These are phyloP conservation scores for Drosophila trapezifrons DNA, from an alignment of 1,140 invertebrate species.

Conservation along the genomic window DNA sequence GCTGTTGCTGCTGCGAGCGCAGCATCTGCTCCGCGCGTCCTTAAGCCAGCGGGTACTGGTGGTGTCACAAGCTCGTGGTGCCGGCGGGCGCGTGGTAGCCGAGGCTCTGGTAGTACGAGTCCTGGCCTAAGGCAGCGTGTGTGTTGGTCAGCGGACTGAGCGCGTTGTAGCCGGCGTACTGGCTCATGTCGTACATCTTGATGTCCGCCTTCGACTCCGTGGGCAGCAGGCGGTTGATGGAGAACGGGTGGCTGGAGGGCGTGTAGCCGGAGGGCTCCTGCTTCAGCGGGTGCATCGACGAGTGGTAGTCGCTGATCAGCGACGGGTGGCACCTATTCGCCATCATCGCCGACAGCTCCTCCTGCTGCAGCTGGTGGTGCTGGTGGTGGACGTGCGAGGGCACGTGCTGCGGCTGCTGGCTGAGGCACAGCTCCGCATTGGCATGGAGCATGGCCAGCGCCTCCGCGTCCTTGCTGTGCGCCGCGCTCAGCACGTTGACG, in stretches of 20 bases:
- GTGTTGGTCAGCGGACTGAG: slow-evolving; percentile 87
- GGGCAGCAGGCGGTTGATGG: slow-evolving; percentile 95
- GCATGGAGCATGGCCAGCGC: slow-evolving; percentile 87
- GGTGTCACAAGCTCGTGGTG: slow-evolving; percentile 89
- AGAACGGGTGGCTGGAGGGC: slow-evolving; percentile 94
- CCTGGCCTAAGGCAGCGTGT: slow-evolving; percentile 87
- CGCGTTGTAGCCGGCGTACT: slow-evolving; percentile 88
- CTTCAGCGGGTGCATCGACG: slow-evolving; percentile 90
- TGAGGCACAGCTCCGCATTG: slow-evolving; percentile 79
- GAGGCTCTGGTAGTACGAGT: slow-evolving; percentile 92
- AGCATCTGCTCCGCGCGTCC: slow-evolving; percentile 84
- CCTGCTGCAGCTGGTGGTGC: slow-evolving; percentile 85
- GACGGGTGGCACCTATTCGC: slow-evolving; percentile 87
- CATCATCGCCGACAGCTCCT: slow-evolving; percentile 88
- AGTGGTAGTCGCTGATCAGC: slow-evolving; percentile 86
- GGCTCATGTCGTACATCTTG: slow-evolving; percentile 92
- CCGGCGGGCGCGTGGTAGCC: slow-evolving; percentile 89
- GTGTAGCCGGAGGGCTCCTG: slow-evolving; percentile 90
- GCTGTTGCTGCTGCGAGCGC: slow-evolving; percentile 75
- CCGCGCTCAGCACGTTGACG: slow-evolving; percentile 68
- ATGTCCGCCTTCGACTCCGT: slow-evolving; percentile 93
- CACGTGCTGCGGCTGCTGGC: slow-evolving; percentile 85
- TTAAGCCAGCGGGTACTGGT: slow-evolving; percentile 90
- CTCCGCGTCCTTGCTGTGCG: slow-evolving; percentile 85
- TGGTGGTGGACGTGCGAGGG: slow-evolving; percentile 85